Evolutionary conservation across 2,113 vertebrate genomes (phyloP), one percentile per base, ranked within the genome.

Genomic region (Anser cygnoides): DNA sequence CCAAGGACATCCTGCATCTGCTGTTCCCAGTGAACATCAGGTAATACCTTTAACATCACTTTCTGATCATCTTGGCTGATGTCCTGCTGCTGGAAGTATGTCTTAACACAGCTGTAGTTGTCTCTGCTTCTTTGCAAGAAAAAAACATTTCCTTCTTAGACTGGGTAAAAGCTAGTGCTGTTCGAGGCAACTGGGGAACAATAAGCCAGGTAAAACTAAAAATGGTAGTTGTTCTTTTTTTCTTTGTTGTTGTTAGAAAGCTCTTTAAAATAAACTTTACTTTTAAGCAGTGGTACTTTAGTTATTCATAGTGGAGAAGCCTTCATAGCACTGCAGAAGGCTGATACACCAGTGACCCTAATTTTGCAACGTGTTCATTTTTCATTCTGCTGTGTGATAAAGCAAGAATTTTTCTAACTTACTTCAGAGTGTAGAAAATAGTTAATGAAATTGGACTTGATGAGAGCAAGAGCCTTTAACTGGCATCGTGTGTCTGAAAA

Each of bases 41-140:
- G 65, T 96, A 63, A 76, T 92, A 55, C 91, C 50, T 93, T 70
- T 84, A 96, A 59, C 2, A 49, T 62, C 71, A 37, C 87, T 67
- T 87, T 91, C 58, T 46, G 49, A 3, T 72, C 33, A 43, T 91
- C 79, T 81, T 3, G 59, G 75, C 81, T 66, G 35, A 9, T 82
- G 49, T 65, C 39, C 35, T 78, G 41, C 44, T 92, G 62, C 90
- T 92, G 57, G 70, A 70, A 76, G 16, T 68, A 17, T 50, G 28
- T 84, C 59, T 86, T 81, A 90, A 82, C 75, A 28, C 70, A 35
- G 94, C 83, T 88, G 26, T 66, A 25, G 74, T 86, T 96, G 41
- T 82, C 78, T 95, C 70, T 91, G 79, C 41, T 44, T 58, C 50
- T 93, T 82, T 55, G 20, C 66, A 52, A 91, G 41, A 74, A 59